phyloP scores from a whole-genome alignment of 2,113 vertebrate species.

The Cephalopterus ornatus region DNA sequence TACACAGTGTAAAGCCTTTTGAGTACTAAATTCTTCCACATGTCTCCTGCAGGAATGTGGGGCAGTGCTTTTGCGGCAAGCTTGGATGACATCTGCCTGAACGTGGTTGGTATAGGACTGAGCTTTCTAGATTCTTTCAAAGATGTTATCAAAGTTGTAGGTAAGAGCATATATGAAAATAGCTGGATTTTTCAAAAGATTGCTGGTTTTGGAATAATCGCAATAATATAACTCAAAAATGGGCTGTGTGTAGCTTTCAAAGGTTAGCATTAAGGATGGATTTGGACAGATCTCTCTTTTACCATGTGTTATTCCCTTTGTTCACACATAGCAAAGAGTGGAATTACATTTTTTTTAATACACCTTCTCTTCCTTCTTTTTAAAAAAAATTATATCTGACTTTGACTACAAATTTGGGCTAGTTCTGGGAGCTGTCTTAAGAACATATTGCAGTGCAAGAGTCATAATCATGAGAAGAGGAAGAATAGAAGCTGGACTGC shows the following conservation, averaged over 20 bases:
- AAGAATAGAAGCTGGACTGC: background rate
- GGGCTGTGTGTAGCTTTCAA: background rate
- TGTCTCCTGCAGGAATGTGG: constrained; percentile 73
- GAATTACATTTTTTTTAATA: background rate
- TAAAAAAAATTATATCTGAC: background rate
- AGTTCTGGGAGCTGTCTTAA: background rate
- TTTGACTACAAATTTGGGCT: background rate
- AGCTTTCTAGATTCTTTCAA: constrained; percentile 64
- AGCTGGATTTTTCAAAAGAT: background rate
- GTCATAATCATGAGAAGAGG: background rate
- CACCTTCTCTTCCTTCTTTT: background rate
- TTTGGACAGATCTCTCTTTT: background rate
- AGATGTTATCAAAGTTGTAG: constrained; percentile 63
- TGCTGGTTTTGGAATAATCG: background rate
- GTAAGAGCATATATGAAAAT: constrained; percentile 33
- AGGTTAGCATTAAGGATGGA: background rate
- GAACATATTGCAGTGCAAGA: background rate
- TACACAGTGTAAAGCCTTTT: background rate
- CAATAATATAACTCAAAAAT: background rate
- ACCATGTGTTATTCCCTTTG: background rate
- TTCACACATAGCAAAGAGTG: background rate
- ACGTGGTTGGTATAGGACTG: constrained; percentile 54
- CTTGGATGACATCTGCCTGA: constrained; percentile 76
- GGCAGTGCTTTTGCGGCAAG: constrained; percentile 80
- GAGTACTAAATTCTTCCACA: background rate